These are phyloP conservation scores for Euborellia annulipes DNA, from an alignment of 1,140 invertebrate species.

Conservation along the genomic window DNA sequence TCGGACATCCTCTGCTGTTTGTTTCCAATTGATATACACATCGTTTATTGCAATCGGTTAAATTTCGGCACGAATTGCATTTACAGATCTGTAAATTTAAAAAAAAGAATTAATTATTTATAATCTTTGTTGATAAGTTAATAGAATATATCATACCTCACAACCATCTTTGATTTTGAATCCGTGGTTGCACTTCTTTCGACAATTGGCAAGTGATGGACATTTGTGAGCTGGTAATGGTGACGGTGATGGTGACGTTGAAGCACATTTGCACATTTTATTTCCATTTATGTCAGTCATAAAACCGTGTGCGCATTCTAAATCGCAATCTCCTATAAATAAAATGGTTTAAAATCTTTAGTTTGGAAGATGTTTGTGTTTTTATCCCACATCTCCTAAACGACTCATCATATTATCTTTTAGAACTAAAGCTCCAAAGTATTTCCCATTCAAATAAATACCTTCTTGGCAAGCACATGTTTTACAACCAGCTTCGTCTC, in stretches of 20 bases:
- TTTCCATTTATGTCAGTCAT: constrained; percentile 21
- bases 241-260: constrained; percentile 2
- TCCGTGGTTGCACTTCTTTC: constrained; percentile 30
- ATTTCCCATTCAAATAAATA: constrained; percentile 8
- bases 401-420: too few species aligned
- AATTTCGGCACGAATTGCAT: constrained; percentile 20
- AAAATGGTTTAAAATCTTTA: too few species aligned
- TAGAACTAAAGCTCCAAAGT: too few species aligned
- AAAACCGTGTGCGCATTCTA: constrained; percentile 24
- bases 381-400: too few species aligned
- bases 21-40: constrained; percentile 27
- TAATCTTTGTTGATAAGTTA: constrained; percentile 16
- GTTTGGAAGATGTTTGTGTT: too few species aligned
- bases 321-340: constrained; percentile 21
- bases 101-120: too few species aligned
- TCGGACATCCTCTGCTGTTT: constrained; percentile 30
- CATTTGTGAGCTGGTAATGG: constrained; percentile 18
- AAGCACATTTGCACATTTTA: constrained; percentile 25
- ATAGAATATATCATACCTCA: constrained; percentile 21
- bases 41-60: constrained; percentile 18
- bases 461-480: constrained; percentile 18
- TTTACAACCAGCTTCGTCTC: constrained; percentile 15
- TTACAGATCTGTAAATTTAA: constrained; percentile 1
- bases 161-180: constrained; percentile 32
- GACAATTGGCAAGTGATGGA: constrained; percentile 26